phyloP scores from a whole-genome alignment of 2,888 invertebrate species.

The Elegia similella region DNA sequence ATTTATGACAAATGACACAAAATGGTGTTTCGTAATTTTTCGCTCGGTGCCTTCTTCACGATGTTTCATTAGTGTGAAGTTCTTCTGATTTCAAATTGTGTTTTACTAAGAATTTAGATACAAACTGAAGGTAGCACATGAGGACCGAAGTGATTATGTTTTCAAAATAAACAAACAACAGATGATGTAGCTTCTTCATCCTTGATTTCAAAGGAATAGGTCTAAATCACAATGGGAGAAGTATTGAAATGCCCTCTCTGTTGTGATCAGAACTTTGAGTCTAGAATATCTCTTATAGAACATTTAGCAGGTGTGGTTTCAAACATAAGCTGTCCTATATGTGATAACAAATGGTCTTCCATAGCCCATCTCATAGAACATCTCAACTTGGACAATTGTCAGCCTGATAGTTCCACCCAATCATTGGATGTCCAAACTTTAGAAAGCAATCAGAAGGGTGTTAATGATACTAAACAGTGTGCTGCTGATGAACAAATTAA shows the following conservation, averaged over 20 bases:
- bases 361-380: constrained; percentile 81
- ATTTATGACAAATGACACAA: constrained; percentile 2
- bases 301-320: constrained; percentile 69
- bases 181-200: constrained; percentile 2
- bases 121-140: constrained; percentile 58
- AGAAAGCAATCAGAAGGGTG: constrained; percentile 18
- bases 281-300: constrained; percentile 77
- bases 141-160: constrained; percentile 44
- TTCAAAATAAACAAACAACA: constrained; percentile 42
- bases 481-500: neutral
- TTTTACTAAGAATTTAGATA: constrained; percentile 64
- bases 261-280: constrained; percentile 83
- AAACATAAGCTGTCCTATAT: constrained; percentile 83
- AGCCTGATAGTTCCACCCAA: constrained; percentile 27
- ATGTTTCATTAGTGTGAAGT: constrained; percentile 71
- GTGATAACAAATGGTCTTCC: constrained; percentile 76
- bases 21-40: constrained; percentile 22
- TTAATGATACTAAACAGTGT: constrained; percentile 15
- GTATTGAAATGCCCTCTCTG: constrained; percentile 83
- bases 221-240: constrained; percentile 72
- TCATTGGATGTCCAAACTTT: constrained; percentile 13
- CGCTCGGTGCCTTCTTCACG: constrained; percentile 57
- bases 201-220: neutral
- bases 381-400: constrained; percentile 66
- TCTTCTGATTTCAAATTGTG: constrained; percentile 59